Percentiles rank a stretch among this genome's conserved stretches.
Conservation (phyloP, 2,797 vertebrate species). For the Channallabes apus region DNA sequence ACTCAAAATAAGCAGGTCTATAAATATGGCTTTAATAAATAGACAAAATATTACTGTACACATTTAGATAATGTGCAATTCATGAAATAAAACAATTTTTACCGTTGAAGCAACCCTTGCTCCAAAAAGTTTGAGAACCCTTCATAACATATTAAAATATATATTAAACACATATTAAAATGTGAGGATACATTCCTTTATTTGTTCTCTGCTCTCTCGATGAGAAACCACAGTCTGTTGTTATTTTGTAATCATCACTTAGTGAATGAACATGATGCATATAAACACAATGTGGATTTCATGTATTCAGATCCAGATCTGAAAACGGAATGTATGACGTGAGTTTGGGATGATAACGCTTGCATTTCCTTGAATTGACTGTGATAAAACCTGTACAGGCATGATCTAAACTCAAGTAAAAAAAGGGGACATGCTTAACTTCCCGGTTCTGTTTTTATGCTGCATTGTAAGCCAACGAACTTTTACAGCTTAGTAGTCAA, state of each 20-base stretch:
- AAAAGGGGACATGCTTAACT: background rate
- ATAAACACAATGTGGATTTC: background rate
- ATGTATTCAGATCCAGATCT: background rate
- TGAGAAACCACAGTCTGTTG: background rate
- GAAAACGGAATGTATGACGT: conserved; percentile 34
- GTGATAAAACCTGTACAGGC: background rate
- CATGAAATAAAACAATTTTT: background rate
- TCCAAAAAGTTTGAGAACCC: background rate
- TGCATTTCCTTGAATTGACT: background rate
- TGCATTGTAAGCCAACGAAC: background rate
- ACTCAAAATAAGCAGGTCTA: background rate
- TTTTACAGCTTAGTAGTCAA: background rate
- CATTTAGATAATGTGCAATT: background rate
- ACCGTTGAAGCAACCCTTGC: background rate
- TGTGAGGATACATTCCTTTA: background rate
- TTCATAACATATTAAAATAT: background rate
- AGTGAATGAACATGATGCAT: background rate
- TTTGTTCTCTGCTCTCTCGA: background rate
- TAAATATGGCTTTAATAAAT: background rate
- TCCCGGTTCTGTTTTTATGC: background rate
- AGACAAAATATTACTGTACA: background rate
- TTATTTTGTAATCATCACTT: background rate
- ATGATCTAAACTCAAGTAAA: background rate
- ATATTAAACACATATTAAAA: background rate
- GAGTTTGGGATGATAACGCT: conserved; percentile 11